A percentile compares a stretch with the other conserved stretches of the same genome.
Conservation (phyloP, 2,113 vertebrate genomes). For the Oreochromis spilurus region DNA sequence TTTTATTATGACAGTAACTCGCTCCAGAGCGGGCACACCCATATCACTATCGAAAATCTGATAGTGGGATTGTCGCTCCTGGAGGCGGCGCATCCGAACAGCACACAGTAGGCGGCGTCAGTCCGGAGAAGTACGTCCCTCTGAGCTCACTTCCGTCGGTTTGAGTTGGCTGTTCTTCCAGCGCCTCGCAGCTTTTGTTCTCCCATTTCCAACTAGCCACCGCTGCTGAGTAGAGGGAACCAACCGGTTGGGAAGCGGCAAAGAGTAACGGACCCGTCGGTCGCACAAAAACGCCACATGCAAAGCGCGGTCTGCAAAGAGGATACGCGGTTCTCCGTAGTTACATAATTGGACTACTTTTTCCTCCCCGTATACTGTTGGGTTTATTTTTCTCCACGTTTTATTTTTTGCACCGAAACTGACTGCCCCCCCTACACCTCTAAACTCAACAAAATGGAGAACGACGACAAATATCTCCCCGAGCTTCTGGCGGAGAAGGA, state of each 20-base stretch:
- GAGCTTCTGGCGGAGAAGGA: constrained; percentile 96
- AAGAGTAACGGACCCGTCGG: constrained; percentile 8
- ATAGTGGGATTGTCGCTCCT: neutral
- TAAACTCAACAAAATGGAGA: constrained; percentile 81
- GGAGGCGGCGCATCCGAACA: neutral
- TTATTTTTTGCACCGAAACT: constrained; percentile 26
- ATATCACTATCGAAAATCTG: neutral
- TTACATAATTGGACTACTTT: constrained; percentile 63
- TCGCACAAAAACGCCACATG: constrained; percentile 36
- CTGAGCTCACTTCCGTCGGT: constrained; percentile 67
- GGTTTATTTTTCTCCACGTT: neutral
- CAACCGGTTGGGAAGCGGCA: neutral
- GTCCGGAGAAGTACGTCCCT: constrained; percentile 20
- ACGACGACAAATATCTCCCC: constrained; percentile 89
- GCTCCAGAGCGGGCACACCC: neutral
- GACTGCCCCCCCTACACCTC: neutral
- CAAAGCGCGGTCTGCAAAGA: constrained; percentile 16
- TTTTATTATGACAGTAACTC: neutral
- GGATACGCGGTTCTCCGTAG: constrained; percentile 32
- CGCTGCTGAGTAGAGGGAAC: neutral
- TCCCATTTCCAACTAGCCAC: constrained; percentile 54
- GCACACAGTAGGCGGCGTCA: constrained; percentile 53
- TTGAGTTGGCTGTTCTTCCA: neutral
- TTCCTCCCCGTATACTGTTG: constrained; percentile 13
- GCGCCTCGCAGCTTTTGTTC: constrained; percentile 58